Percentiles rank a stretch among this genome's conserved stretches.
Conservation (phyloP, 2,113 vertebrate genomes). For the Zosterops borbonicus region DNA sequence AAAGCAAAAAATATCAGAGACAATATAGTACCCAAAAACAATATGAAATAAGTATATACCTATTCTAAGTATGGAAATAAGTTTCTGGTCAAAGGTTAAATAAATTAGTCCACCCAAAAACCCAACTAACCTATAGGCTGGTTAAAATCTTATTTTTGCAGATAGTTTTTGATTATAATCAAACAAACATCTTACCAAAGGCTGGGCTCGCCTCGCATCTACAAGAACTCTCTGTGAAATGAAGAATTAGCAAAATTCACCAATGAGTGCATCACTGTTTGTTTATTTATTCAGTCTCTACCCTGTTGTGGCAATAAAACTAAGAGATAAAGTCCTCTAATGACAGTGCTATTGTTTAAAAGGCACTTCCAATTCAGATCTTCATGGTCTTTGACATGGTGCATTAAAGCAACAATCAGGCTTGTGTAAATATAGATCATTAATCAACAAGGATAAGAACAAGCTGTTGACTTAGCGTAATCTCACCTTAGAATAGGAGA, state of each 20-base stretch:
- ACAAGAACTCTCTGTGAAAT: background rate
- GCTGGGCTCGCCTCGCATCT: rapidly evolving
- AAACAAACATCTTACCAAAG: background rate
- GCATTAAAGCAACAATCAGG: background rate
- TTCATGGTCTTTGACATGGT: background rate
- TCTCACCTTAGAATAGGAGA: conserved; percentile 32
- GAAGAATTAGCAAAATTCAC: background rate
- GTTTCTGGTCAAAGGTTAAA: background rate
- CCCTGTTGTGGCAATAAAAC: background rate
- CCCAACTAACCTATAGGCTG: rapidly evolving
- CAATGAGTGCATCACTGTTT: background rate
- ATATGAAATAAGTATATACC: background rate
- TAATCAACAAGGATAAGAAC: conserved; percentile 41
- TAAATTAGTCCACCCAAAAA: background rate
- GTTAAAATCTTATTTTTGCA: background rate
- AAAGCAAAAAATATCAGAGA: background rate
- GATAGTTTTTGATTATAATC: background rate
- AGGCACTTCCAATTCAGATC: background rate
- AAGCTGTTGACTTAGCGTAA: conserved; percentile 5
- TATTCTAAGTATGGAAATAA: background rate
- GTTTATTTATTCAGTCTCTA: background rate
- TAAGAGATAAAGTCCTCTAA: background rate
- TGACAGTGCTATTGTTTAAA: background rate
- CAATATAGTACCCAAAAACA: background rate
- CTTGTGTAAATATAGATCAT: conserved; percentile 33